These are phyloP conservation scores for Pachyuromys duprasi DNA, from an alignment of 2,797 vertebrate genomes.

Conservation along the genomic window DNA sequence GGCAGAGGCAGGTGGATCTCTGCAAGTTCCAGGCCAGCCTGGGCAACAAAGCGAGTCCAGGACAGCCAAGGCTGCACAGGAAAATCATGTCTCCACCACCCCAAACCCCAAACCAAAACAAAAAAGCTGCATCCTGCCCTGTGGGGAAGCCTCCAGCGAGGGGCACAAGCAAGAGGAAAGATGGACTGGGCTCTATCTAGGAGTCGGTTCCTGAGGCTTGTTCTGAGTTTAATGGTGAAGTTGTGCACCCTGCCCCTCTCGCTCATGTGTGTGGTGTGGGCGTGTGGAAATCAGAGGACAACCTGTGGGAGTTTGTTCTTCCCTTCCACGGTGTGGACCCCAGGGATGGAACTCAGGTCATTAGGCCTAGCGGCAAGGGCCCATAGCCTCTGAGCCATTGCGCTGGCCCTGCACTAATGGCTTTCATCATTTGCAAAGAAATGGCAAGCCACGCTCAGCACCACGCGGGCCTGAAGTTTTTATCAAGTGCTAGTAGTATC, in stretches of 20 bases:
- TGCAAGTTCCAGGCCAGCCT: too few relatives aligned
- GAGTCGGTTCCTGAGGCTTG: not conserved
- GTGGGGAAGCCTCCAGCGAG: not conserved
- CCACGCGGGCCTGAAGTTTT: conserved; percentile 74
- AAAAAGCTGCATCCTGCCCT: not conserved
- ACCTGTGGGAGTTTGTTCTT: not conserved
- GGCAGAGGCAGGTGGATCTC: too few relatives aligned
- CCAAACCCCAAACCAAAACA: too few relatives aligned
- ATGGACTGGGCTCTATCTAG: not conserved
- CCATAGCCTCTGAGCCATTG: not conserved
- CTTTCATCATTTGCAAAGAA: conserved; percentile 72
- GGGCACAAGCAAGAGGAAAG: not conserved
- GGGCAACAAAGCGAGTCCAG: too few relatives aligned
- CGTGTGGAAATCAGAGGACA: not conserved
- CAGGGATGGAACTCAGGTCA: not conserved
- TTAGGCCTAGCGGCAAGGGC: not conserved
- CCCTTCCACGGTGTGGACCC: not conserved
- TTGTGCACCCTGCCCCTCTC: accelerated
- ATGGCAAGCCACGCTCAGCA: conserved; percentile 61
- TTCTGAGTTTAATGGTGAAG: conserved; percentile 37
- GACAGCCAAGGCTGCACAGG: too few relatives aligned
- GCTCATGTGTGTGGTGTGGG: not conserved
- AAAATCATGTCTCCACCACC: too few relatives aligned
- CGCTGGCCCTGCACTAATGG: conserved; percentile 36
- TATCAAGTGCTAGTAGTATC: conserved; percentile 79